Evolutionary conservation across 1,140 invertebrate species (phyloP).

Genomic region (Bicyclus anynana): DNA sequence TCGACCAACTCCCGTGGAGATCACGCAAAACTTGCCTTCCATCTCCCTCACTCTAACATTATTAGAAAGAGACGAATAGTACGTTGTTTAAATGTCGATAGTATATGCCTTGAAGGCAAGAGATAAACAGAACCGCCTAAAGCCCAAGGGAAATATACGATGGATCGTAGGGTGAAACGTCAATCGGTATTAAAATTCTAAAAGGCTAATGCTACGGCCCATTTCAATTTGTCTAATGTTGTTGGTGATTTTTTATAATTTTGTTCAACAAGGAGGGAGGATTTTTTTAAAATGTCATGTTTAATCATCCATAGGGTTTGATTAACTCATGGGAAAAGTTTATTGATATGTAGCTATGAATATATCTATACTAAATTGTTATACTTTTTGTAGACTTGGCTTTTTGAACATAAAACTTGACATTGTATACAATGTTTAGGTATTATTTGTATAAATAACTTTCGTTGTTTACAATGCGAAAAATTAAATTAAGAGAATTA

Average conservation of each 20-base stretch:
- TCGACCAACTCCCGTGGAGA: conserved; percentile 37
- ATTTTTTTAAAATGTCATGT: neutral
- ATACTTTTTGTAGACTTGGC: too few relatives aligned
- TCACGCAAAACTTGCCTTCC: conserved; percentile 21
- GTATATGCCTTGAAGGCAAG: conserved; percentile 42
- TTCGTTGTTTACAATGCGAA: too few relatives aligned
- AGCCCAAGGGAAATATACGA: conserved; percentile 64
- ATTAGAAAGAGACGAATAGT: conserved; percentile 29
- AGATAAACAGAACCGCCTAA: conserved; percentile 39
- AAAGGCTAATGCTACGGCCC: conserved; percentile 41
- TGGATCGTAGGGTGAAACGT: conserved; percentile 51
- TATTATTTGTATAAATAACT: too few relatives aligned
- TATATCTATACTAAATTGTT: neutral
- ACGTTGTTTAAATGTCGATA: conserved; percentile 29
- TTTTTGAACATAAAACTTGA: too few relatives aligned
- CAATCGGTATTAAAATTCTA: conserved; percentile 59
- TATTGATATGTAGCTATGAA: neutral
- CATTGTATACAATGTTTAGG: too few relatives aligned
- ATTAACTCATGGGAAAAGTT: neutral
- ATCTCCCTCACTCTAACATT: conserved; percentile 27
- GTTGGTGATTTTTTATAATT: conserved; percentile 16
- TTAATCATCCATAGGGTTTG: conserved; percentile 2
- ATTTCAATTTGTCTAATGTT: conserved; percentile 60
- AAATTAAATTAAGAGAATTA: too few relatives aligned
- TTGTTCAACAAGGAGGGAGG: neutral